Evolutionary conservation across 2,113 vertebrate species (phyloP).

Genomic region (Tichodroma muraria): DNA sequence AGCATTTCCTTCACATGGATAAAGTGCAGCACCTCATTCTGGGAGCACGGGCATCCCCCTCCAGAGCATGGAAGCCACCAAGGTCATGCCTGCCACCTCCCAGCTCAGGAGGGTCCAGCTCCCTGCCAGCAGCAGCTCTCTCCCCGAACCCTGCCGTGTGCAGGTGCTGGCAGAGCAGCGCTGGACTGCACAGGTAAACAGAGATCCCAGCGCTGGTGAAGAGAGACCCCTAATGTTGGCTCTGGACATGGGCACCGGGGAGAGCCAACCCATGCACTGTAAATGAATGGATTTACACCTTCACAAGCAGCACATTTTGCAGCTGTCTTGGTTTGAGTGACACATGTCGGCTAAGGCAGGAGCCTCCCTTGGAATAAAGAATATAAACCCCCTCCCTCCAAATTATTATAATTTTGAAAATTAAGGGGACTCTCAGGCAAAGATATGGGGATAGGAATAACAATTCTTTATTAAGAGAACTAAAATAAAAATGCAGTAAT

Average conservation of each 20-base stretch:
- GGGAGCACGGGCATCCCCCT: background rate
- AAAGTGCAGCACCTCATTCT: background rate
- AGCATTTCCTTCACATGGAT: fast-evolving
- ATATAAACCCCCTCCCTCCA: no score
- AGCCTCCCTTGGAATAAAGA: no score
- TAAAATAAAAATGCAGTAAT: no score
- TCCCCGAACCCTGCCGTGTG: fast-evolving
- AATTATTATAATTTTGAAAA: no score
- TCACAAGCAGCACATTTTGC: background rate
- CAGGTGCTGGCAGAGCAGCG: background rate
- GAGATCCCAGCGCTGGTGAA: background rate
- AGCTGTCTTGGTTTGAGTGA: no score
- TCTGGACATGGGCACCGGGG: background rate
- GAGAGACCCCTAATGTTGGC: constrained; percentile 32
- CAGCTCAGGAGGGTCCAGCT: background rate
- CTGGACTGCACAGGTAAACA: background rate
- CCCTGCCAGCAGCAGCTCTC: background rate
- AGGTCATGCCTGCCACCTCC: background rate
- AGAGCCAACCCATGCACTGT: background rate
- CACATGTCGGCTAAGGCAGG: no score
- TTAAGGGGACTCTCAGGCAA: no score
- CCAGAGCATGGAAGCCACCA: fast-evolving
- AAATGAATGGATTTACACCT: background rate
- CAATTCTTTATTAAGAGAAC: no score
- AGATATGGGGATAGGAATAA: no score